These are phyloP conservation scores for Styela plicata DNA, from an alignment of 23 tunicate genomes.

Conservation along the genomic window DNA sequence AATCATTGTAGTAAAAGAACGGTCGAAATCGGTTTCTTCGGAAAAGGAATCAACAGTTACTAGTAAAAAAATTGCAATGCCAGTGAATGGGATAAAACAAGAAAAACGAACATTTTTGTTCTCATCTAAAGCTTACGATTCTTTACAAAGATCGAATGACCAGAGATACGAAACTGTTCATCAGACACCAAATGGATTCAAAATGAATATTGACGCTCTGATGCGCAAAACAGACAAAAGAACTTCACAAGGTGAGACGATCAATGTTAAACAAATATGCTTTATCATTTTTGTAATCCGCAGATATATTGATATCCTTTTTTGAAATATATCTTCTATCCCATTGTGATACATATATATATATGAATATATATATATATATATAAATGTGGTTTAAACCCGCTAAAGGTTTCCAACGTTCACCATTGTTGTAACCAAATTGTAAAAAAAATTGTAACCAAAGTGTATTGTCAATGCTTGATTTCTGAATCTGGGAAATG, in stretches of 20 bases:
- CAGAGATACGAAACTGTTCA: neutral
- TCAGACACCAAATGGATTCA: neutral
- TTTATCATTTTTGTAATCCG: too few relatives aligned
- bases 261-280: too few relatives aligned
- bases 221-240: neutral
- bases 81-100: neutral
- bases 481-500: too few relatives aligned
- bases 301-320: too few relatives aligned
- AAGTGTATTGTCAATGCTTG: too few relatives aligned
- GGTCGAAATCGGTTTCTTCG: neutral
- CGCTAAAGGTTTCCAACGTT: too few relatives aligned
- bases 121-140: conserved; percentile 1
- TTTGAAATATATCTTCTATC: too few relatives aligned
- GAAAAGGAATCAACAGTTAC: neutral
- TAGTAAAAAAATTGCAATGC: neutral
- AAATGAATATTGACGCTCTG: conserved; percentile 5
- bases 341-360: too few relatives aligned
- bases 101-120: conserved; percentile 6
- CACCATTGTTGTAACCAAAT: too few relatives aligned
- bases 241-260: neutral
- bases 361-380: too few relatives aligned
- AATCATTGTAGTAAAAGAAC: neutral
- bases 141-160: neutral
- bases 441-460: too few relatives aligned
- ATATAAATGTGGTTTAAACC: too few relatives aligned